phyloP scores from a whole-genome alignment of 2,113 vertebrate species.

The Jacana jacana region DNA sequence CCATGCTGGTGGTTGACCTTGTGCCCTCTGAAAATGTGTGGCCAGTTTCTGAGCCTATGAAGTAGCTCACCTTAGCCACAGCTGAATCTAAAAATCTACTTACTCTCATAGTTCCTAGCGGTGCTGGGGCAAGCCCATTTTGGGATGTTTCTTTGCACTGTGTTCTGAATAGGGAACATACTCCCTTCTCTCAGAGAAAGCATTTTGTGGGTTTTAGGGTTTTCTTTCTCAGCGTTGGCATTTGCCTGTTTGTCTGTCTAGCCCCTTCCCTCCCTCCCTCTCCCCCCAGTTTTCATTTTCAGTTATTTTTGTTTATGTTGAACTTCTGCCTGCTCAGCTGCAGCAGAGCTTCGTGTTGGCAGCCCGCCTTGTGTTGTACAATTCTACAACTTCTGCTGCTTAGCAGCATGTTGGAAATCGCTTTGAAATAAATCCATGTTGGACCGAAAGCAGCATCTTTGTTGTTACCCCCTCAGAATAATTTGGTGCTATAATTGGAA shows the following conservation, averaged over 20 bases:
- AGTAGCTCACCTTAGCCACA: neutral
- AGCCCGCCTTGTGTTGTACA: constrained; percentile 43
- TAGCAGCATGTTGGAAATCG: constrained; percentile 26
- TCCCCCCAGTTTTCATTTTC: constrained; percentile 36
- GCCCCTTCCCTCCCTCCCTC: neutral
- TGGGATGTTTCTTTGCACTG: neutral
- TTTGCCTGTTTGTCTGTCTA: neutral
- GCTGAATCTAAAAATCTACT: neutral
- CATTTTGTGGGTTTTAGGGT: neutral
- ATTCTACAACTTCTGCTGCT: constrained; percentile 52
- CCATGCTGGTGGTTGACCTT: neutral
- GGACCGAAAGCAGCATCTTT: constrained; percentile 50
- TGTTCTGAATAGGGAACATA: neutral
- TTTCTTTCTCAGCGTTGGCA: neutral
- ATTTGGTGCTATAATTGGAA: constrained; percentile 57
- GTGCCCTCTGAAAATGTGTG: neutral
- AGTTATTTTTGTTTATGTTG: constrained; percentile 60
- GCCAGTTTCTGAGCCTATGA: neutral
- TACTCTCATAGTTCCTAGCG: neutral
- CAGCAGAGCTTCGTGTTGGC: constrained; percentile 44
- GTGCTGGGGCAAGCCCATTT: neutral
- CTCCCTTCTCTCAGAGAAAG: neutral
- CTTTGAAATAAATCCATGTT: constrained; percentile 59
- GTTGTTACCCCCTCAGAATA: constrained; percentile 54
- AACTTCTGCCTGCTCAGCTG: constrained; percentile 58